Base-by-base conservation (phyloP, 2,888 invertebrate genomes). In the Drosophila formosana region DNA sequence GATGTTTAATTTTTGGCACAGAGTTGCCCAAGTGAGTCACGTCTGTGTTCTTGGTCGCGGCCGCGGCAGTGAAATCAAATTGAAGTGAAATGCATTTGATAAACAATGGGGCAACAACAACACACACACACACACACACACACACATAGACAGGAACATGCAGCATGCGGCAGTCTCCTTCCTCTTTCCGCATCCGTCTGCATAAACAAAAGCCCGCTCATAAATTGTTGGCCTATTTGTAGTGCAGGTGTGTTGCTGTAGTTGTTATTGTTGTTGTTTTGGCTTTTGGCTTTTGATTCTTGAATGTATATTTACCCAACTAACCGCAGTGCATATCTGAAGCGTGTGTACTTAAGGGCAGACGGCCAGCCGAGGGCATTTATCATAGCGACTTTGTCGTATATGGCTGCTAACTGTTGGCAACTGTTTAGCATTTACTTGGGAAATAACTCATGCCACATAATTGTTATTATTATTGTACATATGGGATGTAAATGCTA, bases 21-120 rank as follows among this genome's bases (percentile, higher is more conserved):
- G 26, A 51, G 43, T 46, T 62, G 43, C 50, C 43, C 50, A 45
- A 64, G 62, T 63, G 62, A 64, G 47, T 57, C 43, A 51, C 45
- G 65, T 53, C 66, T 89, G 83, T 66, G 63, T 63, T 69, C 80
- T 80, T 73, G 84, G 73, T 80, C 78, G 76, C 63, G 88, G 69
- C 57, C 82, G 63, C 76, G 88, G 86, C 88, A 85, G 67, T 81
- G 88, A 88, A 89, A 82, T 58, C 39, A 9, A 52, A 68, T 65
- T 56, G 39, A 80, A 77, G 41, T 30, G 43, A 66, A 85, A 67
- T 86, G 82, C 87, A 86, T 69, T 82, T 71, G 67, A 58, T 75
- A 66, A 61, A 69, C 66, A 84, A 53, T 55, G 60, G 37, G n/a
- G 9, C 13, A 53, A 64, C 32, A 32, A 30, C 30, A 18, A 32